Base-by-base conservation (phyloP, 2,113 vertebrate genomes). In the Caranx melampygus region DNA sequence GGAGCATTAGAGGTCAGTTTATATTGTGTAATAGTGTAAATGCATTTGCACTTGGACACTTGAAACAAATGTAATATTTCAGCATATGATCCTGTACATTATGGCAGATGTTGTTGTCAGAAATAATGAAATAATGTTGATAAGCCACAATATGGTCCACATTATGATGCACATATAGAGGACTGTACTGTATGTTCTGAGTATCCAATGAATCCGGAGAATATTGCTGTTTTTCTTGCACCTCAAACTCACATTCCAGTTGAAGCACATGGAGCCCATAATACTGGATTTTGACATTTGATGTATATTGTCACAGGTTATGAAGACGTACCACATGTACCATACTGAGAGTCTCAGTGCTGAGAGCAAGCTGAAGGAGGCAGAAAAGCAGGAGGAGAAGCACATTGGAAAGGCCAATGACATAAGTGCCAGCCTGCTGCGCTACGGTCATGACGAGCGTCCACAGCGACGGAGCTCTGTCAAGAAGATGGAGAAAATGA, bases 241-340 rank as follows among this genome's bases (percentile, higher is more conserved):
- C 18, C 42, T 45, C 37, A 37, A 31, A 54, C 9, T 68, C 55
- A 11, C 35, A 42, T 61, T 6, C 40, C 34, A 21, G n/a, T 44
- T 6, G 21, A 35, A 35, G 31, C 11, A 4, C 15, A 20, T 33
- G 52, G 37, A 40, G 72, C 52, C 26, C 6, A 35, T 40, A 16
- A 40, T 20, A 5, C 26, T 40, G 11, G 31, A 55, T 13, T 62
- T 26, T 80, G 15, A 74, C 9, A 13, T 26, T 7, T 42, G 44
- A 3, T 83, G 63, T 73, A 0, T 75, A 34, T 63, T 62, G 45
- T 60, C 59, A 10, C 94, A 99, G 98, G 98, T 99, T 90, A 99
- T 99, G 98, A 99, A 99, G 94, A 99, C 98, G 0, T 99, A 99
- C 94, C 98, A 99, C 95, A 99, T 99, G 98, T 99, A 99, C 90